These are phyloP conservation scores for Cenopis cana DNA, from an alignment of 2,888 invertebrate genomes.

Conservation along the genomic window DNA sequence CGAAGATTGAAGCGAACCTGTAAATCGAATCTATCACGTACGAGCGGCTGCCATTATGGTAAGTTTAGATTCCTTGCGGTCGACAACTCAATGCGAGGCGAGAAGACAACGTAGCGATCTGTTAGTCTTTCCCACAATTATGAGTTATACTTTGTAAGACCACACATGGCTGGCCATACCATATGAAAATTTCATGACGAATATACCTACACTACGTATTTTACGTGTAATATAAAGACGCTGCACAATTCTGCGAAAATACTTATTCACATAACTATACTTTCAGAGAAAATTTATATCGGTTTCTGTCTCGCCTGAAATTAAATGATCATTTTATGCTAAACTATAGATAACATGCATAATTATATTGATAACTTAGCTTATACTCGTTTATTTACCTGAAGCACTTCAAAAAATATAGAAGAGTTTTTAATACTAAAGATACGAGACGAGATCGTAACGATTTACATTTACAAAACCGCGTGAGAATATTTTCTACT, in stretches of 20 bases:
- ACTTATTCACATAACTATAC: conserved; percentile 8
- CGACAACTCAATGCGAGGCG: conserved; percentile 58
- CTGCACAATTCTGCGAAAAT: conserved; percentile 6
- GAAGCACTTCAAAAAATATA: not conserved
- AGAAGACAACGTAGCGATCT: conserved; percentile 51
- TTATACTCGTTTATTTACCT: conserved; percentile 12
- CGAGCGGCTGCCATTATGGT: conserved; percentile 72
- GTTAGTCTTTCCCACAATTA: conserved; percentile 52
- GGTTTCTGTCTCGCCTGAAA: not conserved
- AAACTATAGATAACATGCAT: conserved; percentile 8
- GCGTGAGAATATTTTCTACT: conserved; percentile 6
- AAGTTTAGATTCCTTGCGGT: conserved; percentile 74
- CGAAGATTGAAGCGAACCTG: conserved; percentile 77
- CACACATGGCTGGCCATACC: conserved; percentile 23
- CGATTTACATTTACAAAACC: not conserved
- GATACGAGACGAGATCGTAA: not conserved
- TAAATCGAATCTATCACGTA: conserved; percentile 82
- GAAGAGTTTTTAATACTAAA: not conserved
- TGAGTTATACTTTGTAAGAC: conserved; percentile 42
- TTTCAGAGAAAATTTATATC: not conserved
- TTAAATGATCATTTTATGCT: conserved; percentile 19
- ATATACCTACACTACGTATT: no score
- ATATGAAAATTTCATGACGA: conserved; percentile 5
- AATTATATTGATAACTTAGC: conserved; percentile 9
- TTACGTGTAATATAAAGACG: not conserved